Evolutionary conservation across 2,888 invertebrate genomes (phyloP).

Genomic region (Clunio marinus): DNA sequence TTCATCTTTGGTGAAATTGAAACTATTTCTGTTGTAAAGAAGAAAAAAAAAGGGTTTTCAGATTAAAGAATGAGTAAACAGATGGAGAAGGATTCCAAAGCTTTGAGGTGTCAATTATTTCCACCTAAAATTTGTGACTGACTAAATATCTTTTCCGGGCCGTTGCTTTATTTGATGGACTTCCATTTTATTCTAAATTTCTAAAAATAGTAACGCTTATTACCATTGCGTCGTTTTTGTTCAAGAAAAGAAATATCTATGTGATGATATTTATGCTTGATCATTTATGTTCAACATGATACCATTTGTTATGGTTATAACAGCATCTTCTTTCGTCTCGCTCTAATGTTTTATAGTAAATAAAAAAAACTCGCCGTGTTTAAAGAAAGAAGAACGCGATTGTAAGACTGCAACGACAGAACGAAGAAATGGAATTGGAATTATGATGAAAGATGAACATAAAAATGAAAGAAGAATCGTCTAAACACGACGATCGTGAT

Average conservation of each 20-base stretch:
- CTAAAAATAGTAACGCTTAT: background rate
- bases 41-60: background rate
- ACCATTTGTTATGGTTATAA: constrained; percentile 6
- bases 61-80: too few relatives aligned
- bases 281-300: constrained; percentile 3
- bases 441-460: background rate
- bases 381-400: constrained; percentile 4
- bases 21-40: background rate
- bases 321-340: background rate
- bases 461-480: constrained; percentile 6
- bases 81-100: background rate
- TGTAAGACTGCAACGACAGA: background rate
- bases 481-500: constrained; percentile 15
- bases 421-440: background rate
- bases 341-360: background rate
- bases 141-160: background rate
- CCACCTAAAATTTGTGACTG: background rate
- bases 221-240: background rate
- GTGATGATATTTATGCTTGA: background rate
- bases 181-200: constrained; percentile 2
- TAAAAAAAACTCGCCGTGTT: background rate
- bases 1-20: background rate
- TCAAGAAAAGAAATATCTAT: background rate
- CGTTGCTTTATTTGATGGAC: constrained; percentile 8
- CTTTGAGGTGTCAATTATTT: constrained; percentile 24